Evolutionary conservation across 2,113 vertebrate species (phyloP), one percentile per base, ranked within the genome.

Genomic region (Cyanoderma ruficeps): DNA sequence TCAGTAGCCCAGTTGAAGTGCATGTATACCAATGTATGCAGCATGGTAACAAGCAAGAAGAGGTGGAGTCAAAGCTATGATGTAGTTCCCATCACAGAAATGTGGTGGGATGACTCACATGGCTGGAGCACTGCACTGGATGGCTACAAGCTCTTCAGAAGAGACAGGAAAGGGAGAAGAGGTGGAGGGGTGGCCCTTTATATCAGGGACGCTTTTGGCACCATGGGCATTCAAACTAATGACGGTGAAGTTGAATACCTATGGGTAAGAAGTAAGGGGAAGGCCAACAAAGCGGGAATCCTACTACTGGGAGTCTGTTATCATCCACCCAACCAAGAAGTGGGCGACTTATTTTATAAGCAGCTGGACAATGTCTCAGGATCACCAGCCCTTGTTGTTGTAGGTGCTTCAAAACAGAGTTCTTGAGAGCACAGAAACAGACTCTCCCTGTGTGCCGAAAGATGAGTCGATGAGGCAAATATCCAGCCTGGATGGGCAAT

Each of bases 51-150:
- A 31, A 76, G 31, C 6, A 75, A 8, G n/a, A 59, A 6, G 33
- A 30, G 37, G 8, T 39, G 37, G 37, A 39, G 37, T 39, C 20
- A 31, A 2, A 31, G 27, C 21, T 49, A 3, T 75, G 72, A 31
- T 39, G n/a, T 39, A 49, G 21, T 31, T 2, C 6, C 4, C 12
- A 60, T 31, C 15, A 24, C 2, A 1, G 44, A 49, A 49, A 60
- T 0, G 2, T 60, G 56, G n/a, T 76, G 28, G 27, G 15, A 39
- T 0, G 2, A 49, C 12, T 31, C 15, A 31, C 15, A 11, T 5
- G 23, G n/a, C 44, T 60, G 9, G 12, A 60, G 21, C 2, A 2
- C 44, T 76, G 15, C 21, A 25, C 21, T 25, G 44, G 12, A 31
- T 39, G 27, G 27, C 7, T 76, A 49, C 56, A 60, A 76, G 56